Evolutionary conservation across 1,140 invertebrate genomes (phyloP).

Genomic region (Bombus soroeensis): DNA sequence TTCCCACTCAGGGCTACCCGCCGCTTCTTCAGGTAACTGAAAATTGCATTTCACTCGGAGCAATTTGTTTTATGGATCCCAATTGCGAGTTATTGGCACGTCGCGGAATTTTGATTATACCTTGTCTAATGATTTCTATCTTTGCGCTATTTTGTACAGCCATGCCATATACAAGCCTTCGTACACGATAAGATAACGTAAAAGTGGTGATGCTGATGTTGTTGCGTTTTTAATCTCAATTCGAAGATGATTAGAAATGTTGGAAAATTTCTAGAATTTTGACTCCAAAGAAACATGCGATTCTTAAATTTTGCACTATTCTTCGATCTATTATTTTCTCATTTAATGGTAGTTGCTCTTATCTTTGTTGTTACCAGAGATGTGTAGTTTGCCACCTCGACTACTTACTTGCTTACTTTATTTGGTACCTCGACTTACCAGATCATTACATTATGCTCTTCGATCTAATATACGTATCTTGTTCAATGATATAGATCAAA

Average conservation of each 20-base stretch:
- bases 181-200: background rate
- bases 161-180: background rate
- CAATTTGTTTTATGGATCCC: background rate
- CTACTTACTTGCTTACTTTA: too few relatives aligned
- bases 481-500: rapidly evolving
- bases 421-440: too few relatives aligned
- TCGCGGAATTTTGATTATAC: background rate
- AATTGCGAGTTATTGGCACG: too few relatives aligned
- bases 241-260: background rate
- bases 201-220: rapidly evolving
- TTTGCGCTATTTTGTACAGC: rapidly evolving
- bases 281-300: too few relatives aligned
- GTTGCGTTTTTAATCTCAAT: background rate
- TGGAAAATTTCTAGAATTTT: background rate
- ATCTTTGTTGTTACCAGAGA: too few relatives aligned
- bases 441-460: too few relatives aligned
- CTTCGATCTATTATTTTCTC: background rate
- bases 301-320: rapidly evolving
- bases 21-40: slow-evolving; percentile 83
- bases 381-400: rapidly evolving
- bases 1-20: slow-evolving; percentile 89
- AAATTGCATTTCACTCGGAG: background rate
- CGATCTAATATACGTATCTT: too few relatives aligned
- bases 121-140: too few relatives aligned
- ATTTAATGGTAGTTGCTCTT: too few relatives aligned